Base-by-base conservation (phyloP, 2,888 invertebrate species). In the Spisula subtruncata region DNA sequence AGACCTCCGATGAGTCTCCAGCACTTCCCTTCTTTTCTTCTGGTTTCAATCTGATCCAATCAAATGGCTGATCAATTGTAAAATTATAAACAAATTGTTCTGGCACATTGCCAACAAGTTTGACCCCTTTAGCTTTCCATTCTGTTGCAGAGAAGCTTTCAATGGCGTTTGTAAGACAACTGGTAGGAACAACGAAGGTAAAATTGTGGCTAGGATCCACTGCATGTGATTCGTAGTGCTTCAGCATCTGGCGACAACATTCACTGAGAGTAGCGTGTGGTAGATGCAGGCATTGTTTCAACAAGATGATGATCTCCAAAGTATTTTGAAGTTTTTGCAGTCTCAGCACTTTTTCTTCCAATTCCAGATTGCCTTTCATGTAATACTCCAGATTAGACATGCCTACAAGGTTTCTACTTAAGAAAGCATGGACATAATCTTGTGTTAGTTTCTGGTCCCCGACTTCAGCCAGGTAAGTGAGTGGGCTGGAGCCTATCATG, bases 401-500 rank as follows among this genome's bases (percentile, higher is more conserved):
- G 1, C 94, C 94, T 14, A 94, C 92, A 79, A 96, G 93, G 46
- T 94, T 94, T 56, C 93, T 94, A 8, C 94, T 94, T 79, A 96
- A 75, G 81, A 96, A 94, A 1, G 93, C 86, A 84, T 93, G 91
- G 16, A 94, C 87, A 83, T 95, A 96, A 85, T 96, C 96, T 41
- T 94, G 91, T 0, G 92, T 90, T 14, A 96, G 89, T 87, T 96
- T 96, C 91, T 96, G 95, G 8, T 94, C 66, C 4, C 96, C 96
- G 54, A 96, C 95, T 90, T 96, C 96, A 16, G 94, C 95, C 2
- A 96, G 89, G 20, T 96, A 93, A 46, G 93, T 91, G 12, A 96
- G 90, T 4, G 96, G 95, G 66, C 92, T 90, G 10, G 92, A 82
- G 18, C 95, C 96, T 10, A 90, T 90, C 51, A 96, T 89, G 54